Evolutionary conservation across 2,797 vertebrate genomes (phyloP).

Genomic region (Macroramphosus scolopax): DNA sequence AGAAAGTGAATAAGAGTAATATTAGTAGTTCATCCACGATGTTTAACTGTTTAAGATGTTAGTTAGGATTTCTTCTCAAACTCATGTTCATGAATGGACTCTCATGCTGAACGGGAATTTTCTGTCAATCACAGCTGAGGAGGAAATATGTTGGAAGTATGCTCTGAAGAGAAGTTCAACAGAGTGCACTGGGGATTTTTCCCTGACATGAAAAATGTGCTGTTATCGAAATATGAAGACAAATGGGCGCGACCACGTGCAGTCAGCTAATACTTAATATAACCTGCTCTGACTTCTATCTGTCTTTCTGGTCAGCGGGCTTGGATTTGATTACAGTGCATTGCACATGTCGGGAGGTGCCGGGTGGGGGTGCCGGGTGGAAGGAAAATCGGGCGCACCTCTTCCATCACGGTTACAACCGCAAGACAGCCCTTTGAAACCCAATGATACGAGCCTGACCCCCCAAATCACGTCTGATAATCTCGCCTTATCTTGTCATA

Average conservation of each 20-base stretch:
- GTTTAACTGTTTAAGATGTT: background rate
- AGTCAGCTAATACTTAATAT: conserved; percentile 30
- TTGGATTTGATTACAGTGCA: conserved; percentile 52
- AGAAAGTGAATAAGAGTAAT: conserved; percentile 5
- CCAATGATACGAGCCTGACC: conserved; percentile 49
- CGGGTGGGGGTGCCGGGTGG: too few species aligned
- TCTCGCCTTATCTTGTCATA: conserved; percentile 69
- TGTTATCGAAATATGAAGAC: conserved; percentile 61
- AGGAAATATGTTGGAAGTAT: conserved; percentile 23
- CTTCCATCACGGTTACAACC: conserved; percentile 55
- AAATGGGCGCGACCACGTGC: conserved; percentile 41
- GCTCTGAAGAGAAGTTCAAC: conserved; percentile 28
- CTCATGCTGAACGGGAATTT: conserved; percentile 4
- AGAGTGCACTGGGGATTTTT: conserved; percentile 28
- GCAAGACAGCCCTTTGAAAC: conserved; percentile 68
- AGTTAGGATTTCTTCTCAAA: background rate
- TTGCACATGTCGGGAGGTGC: conserved; percentile 10
- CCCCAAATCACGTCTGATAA: conserved; percentile 59
- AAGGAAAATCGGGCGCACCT: conserved; percentile 47
- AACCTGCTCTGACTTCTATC: conserved; percentile 59
- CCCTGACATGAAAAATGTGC: conserved; percentile 48
- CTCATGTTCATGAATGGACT: conserved; percentile 5
- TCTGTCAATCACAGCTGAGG: conserved; percentile 12
- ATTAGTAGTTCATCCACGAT: too few species aligned
- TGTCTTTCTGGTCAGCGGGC: conserved; percentile 43